These are phyloP conservation scores for Chymomyza procnemis DNA, from an alignment of 2,888 invertebrate species.

Conservation along the genomic window DNA sequence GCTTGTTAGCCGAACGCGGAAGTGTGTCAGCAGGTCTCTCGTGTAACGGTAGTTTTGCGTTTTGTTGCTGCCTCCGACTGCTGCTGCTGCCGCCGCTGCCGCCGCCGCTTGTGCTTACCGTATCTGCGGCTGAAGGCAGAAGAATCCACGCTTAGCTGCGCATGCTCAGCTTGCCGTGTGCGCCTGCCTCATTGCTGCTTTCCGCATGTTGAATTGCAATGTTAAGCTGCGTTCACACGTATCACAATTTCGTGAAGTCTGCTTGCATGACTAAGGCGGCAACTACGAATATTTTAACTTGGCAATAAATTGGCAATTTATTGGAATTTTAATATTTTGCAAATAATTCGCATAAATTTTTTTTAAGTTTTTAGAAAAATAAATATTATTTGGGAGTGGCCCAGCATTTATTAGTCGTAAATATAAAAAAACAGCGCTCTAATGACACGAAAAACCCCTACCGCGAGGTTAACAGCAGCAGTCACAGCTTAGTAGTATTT, in stretches of 20 bases:
- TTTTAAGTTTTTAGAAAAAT: too few species aligned
- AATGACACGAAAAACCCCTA: too few species aligned
- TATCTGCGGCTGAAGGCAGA: slow-evolving; percentile 24
- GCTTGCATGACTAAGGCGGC: not conserved
- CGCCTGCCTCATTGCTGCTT: slow-evolving; percentile 33
- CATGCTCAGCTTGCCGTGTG: slow-evolving; percentile 30
- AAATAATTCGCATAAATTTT: too few species aligned
- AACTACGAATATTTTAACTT: not conserved
- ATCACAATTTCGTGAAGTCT: not conserved
- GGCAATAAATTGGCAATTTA: not conserved
- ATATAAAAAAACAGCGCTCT: too few species aligned
- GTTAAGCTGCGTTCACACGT: not conserved
- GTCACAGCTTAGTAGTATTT: too few species aligned
- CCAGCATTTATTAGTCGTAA: too few species aligned
- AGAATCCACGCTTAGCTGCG: slow-evolving; percentile 62
- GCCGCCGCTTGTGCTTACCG: slow-evolving; percentile 24
- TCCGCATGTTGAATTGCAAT: slow-evolving; percentile 44
- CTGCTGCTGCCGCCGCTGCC: slow-evolving; percentile 20
- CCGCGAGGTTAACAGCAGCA: too few species aligned
- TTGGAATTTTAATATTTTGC: not conserved
- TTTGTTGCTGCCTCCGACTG: slow-evolving; percentile 44
- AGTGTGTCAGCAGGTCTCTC: slow-evolving; percentile 80
- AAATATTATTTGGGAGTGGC: too few species aligned
- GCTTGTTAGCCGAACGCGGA: slow-evolving; percentile 75
- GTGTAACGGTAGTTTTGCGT: slow-evolving; percentile 77